These are phyloP conservation scores for Tipula helvola DNA, from an alignment of 2,888 invertebrate genomes.

Conservation along the genomic window DNA sequence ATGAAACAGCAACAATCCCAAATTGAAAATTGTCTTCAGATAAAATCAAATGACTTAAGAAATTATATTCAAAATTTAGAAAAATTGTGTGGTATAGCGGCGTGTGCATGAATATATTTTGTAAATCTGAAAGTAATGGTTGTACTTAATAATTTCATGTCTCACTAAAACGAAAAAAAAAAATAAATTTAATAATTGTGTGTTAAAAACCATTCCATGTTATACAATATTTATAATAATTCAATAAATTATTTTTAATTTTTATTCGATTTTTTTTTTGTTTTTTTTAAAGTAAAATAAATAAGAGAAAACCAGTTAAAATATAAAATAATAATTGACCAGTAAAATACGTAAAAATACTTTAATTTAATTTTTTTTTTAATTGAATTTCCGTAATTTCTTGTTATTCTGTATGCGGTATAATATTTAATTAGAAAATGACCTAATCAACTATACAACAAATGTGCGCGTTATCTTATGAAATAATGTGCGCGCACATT, in stretches of 20 bases:
- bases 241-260: slow-evolving; percentile 4
- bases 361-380: neutral
- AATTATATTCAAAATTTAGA: neutral
- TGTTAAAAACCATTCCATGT: neutral
- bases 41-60: neutral
- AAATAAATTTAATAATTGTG: neutral
- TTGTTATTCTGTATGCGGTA: neutral
- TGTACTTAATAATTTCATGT: neutral
- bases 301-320: neutral
- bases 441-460: neutral
- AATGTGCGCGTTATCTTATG: too few relatives aligned
- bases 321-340: neutral
- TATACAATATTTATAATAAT: neutral
- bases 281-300: neutral
- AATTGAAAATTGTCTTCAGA: neutral
- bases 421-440: neutral
- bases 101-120: neutral
- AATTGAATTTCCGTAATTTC: neutral
- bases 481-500: too few relatives aligned
- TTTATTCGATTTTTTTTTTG: neutral
- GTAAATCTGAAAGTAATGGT: neutral
- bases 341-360: neutral
- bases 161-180: neutral
- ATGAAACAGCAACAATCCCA: neutral
- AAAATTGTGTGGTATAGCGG: neutral